phyloP scores from a whole-genome alignment of 2,888 invertebrate species.

The Deilephila porcellus region DNA sequence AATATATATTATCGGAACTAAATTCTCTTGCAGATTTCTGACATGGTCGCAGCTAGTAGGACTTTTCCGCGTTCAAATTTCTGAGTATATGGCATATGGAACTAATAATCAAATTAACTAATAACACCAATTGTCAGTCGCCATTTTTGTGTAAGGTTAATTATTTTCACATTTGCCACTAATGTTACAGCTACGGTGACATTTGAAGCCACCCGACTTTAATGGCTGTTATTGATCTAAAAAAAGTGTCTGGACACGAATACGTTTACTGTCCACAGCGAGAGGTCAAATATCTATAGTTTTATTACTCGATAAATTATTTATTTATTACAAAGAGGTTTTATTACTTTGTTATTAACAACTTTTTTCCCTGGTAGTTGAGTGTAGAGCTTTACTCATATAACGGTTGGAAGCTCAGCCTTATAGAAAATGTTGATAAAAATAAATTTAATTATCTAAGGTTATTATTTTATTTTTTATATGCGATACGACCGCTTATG shows the following conservation, averaged over 20 bases:
- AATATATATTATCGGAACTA: too few species aligned
- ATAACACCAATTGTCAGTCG: neutral
- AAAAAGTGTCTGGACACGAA: conserved; percentile 15
- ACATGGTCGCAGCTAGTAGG: too few species aligned
- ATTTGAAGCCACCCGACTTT: conserved; percentile 9
- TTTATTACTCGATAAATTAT: neutral
- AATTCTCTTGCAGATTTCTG: too few species aligned
- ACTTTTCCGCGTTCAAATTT: too few species aligned
- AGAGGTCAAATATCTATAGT: conserved; percentile 7
- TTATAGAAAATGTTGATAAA: too few species aligned
- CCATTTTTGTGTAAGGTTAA: neutral
- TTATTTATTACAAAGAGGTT: neutral
- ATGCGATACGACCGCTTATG: too few species aligned
- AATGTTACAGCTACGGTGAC: neutral
- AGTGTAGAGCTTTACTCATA: too few species aligned
- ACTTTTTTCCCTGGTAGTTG: neutral
- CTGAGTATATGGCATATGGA: neutral
- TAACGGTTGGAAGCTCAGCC: too few species aligned
- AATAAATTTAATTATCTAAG: too few species aligned
- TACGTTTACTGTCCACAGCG: neutral
- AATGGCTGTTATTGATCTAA: conserved; percentile 19
- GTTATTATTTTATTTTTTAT: too few species aligned
- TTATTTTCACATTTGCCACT: conserved; percentile 1
- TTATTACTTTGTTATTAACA: neutral
- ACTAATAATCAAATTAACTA: neutral